These are phyloP conservation scores for Hydropsyche tenuis DNA, from an alignment of 1,140 invertebrate genomes.

Conservation along the genomic window DNA sequence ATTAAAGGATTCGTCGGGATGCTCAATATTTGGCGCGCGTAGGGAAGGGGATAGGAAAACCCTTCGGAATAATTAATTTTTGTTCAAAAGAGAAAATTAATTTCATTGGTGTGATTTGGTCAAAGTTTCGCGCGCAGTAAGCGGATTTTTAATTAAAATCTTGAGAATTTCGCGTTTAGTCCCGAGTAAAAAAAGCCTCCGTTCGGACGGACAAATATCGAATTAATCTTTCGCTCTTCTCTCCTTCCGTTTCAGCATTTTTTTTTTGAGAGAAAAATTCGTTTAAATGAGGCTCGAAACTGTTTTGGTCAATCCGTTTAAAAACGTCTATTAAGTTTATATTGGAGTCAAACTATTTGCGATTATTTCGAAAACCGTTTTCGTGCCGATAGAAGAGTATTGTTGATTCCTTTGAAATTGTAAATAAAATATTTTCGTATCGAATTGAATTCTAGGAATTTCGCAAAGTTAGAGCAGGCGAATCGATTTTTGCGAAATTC, in stretches of 20 bases:
- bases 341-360: too few relatives aligned
- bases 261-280: constrained; percentile 4
- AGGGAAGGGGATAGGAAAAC: neutral
- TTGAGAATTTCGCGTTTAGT: constrained; percentile 11
- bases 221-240: constrained; percentile 13
- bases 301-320: too few relatives aligned
- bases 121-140: constrained; percentile 15
- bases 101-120: constrained; percentile 28
- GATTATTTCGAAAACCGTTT: too few relatives aligned
- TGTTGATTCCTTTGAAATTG: too few relatives aligned
- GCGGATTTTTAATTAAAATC: constrained; percentile 29
- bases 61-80: constrained; percentile 26
- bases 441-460: too few relatives aligned
- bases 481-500: too few relatives aligned
- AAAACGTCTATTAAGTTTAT: too few relatives aligned
- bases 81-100: constrained; percentile 28
- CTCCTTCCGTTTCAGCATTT: neutral
- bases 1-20: constrained; percentile 23
- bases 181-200: constrained; percentile 10
- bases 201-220: constrained; percentile 24
- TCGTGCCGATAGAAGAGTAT: too few relatives aligned
- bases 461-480: too few relatives aligned
- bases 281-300: neutral
- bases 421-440: too few relatives aligned
- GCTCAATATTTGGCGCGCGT: neutral